Base-by-base conservation (phyloP, 2,888 invertebrate species). In the Sinotaia quadrata region DNA sequence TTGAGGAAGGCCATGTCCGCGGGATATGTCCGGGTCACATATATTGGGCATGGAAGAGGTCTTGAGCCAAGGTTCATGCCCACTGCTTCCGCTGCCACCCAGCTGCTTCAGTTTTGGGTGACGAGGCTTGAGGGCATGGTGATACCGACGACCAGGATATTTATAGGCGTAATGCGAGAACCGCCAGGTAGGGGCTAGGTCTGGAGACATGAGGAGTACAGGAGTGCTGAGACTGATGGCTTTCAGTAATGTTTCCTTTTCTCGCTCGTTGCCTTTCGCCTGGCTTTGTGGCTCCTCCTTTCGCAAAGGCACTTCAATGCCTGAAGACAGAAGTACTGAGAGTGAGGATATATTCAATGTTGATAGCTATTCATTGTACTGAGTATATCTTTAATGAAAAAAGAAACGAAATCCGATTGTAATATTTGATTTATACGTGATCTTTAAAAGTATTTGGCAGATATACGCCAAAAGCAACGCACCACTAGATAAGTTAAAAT, bases 41-140 rank as follows among this genome's bases (percentile, higher is more conserved):
- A 65, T 65, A 56, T 65, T 65, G 56, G 65, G 65, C 41, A 65
- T 33, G 4, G 65, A 65, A 15, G 65, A 65, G 24, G 65, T 65
- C 65, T 65, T 65, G 21, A 65, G 65, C 65, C 65, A 65, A 18
- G 65, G 65, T 18, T 65, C 65, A 33, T 65, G 65, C 2, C 65
- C 65, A 56, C 56, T 56, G 65, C 65, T 54, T 24, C 54, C 54
- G 54, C 54, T 54, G 18, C 47, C 47, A 0, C 65, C 65, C 44
- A 65, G 44, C 65, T 65, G 65, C 56, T 65, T 65, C 10, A 65
- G 65, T 47, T 65, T 65, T 29, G 65, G 65, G 65, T 65, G 65
- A 4, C 65, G 56, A 4, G 65, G 65, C 33, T 65, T 65, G 37
- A 63, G 63, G 37, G 63, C 63, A 15, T 44, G 31, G 56, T 65